A percentile compares a stretch with the other conserved stretches of the same genome.
These are phyloP conservation scores for Muscidifurax raptorellus DNA, from an alignment of 1,140 invertebrate genomes.

Conservation along the genomic window DNA sequence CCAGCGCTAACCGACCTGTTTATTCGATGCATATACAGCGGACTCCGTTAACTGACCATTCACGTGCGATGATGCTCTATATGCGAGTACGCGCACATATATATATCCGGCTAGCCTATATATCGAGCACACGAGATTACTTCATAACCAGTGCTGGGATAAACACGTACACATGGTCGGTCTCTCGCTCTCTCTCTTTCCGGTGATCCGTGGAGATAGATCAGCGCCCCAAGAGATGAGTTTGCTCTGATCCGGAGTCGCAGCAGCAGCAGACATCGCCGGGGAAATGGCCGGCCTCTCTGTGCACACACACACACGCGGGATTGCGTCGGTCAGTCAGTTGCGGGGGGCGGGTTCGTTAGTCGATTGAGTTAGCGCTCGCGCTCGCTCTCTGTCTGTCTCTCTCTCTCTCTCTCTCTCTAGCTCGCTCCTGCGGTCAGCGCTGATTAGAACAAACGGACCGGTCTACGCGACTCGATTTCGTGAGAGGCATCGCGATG, in stretches of 20 bases:
- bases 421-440: conserved; percentile 65
- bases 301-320: background rate
- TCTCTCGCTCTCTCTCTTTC: background rate
- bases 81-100: background rate
- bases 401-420: background rate
- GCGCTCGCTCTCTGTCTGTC: background rate
- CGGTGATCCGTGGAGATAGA: background rate
- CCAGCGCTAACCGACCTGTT: background rate
- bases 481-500: conserved; percentile 60
- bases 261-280: background rate
- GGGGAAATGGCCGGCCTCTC: background rate
- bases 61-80: background rate
- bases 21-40: background rate
- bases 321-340: conserved; percentile 63
- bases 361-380: conserved; percentile 72
- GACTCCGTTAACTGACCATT: conserved; percentile 16
- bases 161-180: background rate
- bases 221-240: background rate
- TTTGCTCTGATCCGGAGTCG: background rate
- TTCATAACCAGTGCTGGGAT: background rate
- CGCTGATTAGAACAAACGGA: conserved; percentile 75
- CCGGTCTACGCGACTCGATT: conserved; percentile 72
- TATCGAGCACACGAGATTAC: background rate
- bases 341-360: conserved; percentile 66
- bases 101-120: background rate